phyloP scores from a whole-genome alignment of 2,888 invertebrate species.

The Cylindroiulus punctatus region DNA sequence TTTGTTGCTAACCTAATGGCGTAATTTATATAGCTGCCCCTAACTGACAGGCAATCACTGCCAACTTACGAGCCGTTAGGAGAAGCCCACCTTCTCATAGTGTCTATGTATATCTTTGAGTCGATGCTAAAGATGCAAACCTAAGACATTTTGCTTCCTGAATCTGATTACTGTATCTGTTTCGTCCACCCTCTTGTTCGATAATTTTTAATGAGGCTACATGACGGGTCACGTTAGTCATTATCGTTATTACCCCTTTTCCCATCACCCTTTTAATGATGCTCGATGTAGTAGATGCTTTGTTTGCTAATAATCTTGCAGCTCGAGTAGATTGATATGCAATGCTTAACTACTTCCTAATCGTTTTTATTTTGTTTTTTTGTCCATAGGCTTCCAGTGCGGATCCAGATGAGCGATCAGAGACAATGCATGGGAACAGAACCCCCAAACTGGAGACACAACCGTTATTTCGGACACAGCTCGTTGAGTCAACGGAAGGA shows the following conservation, averaged over 20 bases:
- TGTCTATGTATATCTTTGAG: no score
- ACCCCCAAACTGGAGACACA: neutral
- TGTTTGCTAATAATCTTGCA: neutral
- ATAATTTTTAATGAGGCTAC: neutral
- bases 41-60: no score
- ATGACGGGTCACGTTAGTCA: neutral
- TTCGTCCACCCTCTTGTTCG: neutral
- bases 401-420: neutral
- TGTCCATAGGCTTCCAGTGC: neutral
- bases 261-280: neutral
- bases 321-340: neutral
- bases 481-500: neutral
- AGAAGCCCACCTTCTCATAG: no score
- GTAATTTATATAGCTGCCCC: no score
- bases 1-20: no score
- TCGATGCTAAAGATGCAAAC: no score
- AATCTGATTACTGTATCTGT: no score
- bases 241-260: neutral
- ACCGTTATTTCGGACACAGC: conserved; percentile 1
- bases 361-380: neutral
- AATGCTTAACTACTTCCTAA: conserved; percentile 4
- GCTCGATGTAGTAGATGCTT: neutral
- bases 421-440: neutral
- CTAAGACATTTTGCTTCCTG: no score
- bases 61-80: no score